A percentile compares a stretch with the other conserved stretches of the same genome.
Conservation (phyloP, 2,797 vertebrate genomes). For the Periparus ater region DNA sequence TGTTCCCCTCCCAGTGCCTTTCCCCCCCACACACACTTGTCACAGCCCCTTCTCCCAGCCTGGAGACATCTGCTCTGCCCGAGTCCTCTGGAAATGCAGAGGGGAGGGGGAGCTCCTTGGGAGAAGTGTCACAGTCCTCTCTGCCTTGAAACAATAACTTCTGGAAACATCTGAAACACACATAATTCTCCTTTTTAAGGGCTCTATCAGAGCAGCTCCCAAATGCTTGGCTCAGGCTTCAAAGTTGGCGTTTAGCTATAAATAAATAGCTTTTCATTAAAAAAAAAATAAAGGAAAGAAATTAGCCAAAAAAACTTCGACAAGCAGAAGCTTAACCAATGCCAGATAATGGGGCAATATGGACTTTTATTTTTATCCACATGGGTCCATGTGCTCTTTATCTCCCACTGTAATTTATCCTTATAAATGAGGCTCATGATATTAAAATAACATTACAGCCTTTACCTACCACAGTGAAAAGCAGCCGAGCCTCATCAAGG, state of each 20-base stretch:
- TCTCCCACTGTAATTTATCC: constrained; percentile 59
- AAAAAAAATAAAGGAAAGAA: constrained; percentile 8
- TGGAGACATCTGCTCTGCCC: constrained; percentile 59
- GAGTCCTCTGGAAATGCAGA: neutral
- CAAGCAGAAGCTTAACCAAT: constrained; percentile 58
- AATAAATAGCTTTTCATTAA: constrained; percentile 65
- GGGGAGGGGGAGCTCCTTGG: neutral
- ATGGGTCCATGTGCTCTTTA: constrained; percentile 39
- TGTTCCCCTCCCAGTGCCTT: neutral
- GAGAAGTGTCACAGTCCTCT: neutral
- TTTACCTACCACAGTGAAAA: constrained; percentile 60
- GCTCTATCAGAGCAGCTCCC: constrained; percentile 48
- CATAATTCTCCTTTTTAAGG: constrained; percentile 50
- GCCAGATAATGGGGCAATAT: constrained; percentile 59
- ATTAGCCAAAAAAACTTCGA: constrained; percentile 53
- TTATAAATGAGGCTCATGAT: constrained; percentile 52
- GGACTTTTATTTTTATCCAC: constrained; percentile 61
- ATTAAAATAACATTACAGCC: constrained; percentile 55
- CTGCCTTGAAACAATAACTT: constrained; percentile 64
- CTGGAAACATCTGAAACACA: constrained; percentile 62
- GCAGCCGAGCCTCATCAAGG: constrained; percentile 19
- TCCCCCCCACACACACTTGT: neutral
- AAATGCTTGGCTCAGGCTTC: constrained; percentile 64
- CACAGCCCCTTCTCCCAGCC: constrained; percentile 40
- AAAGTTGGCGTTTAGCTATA: constrained; percentile 56